phyloP scores from a whole-genome alignment of 2,888 invertebrate species.

The Pyrgus malvae region DNA sequence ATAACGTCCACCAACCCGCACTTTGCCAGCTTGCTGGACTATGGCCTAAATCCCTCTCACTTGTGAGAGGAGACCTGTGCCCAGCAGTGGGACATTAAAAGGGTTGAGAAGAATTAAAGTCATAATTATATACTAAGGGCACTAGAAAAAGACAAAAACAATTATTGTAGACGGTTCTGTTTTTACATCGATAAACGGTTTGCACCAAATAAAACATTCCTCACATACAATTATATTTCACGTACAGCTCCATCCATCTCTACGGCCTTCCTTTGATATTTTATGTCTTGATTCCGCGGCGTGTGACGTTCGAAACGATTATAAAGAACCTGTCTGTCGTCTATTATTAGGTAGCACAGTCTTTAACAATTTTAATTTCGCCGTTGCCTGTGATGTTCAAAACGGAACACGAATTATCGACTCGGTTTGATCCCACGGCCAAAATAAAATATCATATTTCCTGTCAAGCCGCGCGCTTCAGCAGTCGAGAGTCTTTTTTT shows the following conservation, averaged over 20 bases:
- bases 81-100: too few relatives aligned
- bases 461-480: slow-evolving; percentile 76
- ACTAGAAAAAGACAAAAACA: too few relatives aligned
- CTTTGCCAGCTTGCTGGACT: too few relatives aligned
- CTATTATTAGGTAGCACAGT: slow-evolving; percentile 65
- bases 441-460: slow-evolving; percentile 82
- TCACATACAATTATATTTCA: not conserved
- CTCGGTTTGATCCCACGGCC: slow-evolving; percentile 80
- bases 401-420: slow-evolving; percentile 78
- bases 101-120: too few relatives aligned
- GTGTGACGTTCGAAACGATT: slow-evolving; percentile 43
- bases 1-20: too few relatives aligned
- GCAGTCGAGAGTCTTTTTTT: slow-evolving; percentile 71
- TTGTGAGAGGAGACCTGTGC: too few relatives aligned
- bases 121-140: too few relatives aligned
- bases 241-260: not conserved
- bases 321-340: slow-evolving; percentile 52
- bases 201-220: too few relatives aligned
- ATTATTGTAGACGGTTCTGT: too few relatives aligned
- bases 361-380: slow-evolving; percentile 69
- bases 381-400: slow-evolving; percentile 68
- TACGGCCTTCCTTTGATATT: slow-evolving; percentile 42
- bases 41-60: too few relatives aligned
- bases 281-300: slow-evolving; percentile 46
- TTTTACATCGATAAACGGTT: too few relatives aligned